phyloP scores from a whole-genome alignment of 92 coral and sea anemone genomes.

The Paramuricea clavata region DNA sequence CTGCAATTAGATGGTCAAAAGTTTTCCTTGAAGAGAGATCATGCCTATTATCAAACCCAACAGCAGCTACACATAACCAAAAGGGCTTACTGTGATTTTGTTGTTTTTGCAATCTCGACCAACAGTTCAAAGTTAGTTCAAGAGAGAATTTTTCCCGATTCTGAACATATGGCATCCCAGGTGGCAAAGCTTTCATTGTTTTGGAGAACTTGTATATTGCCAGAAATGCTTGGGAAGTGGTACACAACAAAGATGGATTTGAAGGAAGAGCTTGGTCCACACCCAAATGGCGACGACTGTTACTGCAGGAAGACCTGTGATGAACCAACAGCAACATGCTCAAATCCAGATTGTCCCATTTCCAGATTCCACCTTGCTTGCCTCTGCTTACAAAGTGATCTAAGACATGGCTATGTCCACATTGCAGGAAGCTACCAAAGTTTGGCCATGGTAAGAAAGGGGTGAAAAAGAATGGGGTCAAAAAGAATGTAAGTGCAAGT shows the following conservation, averaged over 20 bases:
- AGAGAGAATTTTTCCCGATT: conserved; percentile 52
- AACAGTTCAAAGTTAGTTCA: conserved; percentile 26
- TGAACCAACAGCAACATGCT: too few relatives aligned
- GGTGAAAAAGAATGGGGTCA: too few relatives aligned
- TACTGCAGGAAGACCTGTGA: conserved; percentile 59
- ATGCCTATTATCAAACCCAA: neutral
- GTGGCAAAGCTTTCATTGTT: conserved; percentile 23
- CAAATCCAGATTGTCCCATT: too few relatives aligned
- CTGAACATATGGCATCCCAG: conserved; percentile 62
- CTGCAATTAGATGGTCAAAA: neutral
- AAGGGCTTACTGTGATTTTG: conserved; percentile 42
- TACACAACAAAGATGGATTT: conserved; percentile 53
- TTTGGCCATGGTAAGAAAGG: too few relatives aligned
- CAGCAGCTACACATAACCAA: conserved; percentile 12
- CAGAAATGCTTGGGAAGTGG: conserved; percentile 64
- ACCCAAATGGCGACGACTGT: conserved; percentile 45
- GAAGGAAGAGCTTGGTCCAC: neutral
- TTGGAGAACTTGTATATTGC: conserved; percentile 65
- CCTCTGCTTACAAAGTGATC: too few relatives aligned
- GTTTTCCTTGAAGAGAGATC: neutral
- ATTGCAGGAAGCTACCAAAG: too few relatives aligned
- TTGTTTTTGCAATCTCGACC: conserved; percentile 34
- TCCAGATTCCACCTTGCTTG: too few relatives aligned
- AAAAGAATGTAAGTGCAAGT: neutral
- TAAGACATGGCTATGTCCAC: too few relatives aligned